Conservation (phyloP, 2,888 invertebrate species). For the Microctonus aethiopoides region DNA sequence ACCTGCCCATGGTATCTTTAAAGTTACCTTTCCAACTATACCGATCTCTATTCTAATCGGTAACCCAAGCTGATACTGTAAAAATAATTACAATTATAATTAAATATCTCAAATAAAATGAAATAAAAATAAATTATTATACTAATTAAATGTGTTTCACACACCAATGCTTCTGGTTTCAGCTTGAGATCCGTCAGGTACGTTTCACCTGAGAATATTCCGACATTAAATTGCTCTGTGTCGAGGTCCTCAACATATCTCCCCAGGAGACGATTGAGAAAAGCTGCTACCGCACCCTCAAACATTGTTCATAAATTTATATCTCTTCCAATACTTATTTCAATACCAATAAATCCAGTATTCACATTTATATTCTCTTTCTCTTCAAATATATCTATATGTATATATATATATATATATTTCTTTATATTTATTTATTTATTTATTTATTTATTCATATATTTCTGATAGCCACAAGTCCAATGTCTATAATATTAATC, state of each 20-base stretch:
- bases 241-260: slow-evolving; percentile 86
- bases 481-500: background rate
- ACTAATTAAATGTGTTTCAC: slow-evolving; percentile 52
- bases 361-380: background rate
- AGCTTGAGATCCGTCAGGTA: slow-evolving; percentile 81
- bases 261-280: slow-evolving; percentile 83
- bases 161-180: slow-evolving; percentile 84
- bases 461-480: background rate
- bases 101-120: background rate
- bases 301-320: slow-evolving; percentile 70
- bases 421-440: background rate
- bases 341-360: background rate
- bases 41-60: slow-evolving; percentile 87
- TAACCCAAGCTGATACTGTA: slow-evolving; percentile 84
- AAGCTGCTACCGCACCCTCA: slow-evolving; percentile 82
- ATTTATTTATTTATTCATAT: background rate
- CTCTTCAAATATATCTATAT: too few species aligned
- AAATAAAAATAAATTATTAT: background rate
- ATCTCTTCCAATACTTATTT: background rate
- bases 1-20: slow-evolving; percentile 84
- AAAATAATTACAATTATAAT: slow-evolving; percentile 52
- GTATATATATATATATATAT: too few species aligned
- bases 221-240: slow-evolving; percentile 84
- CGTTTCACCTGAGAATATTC: slow-evolving; percentile 85
- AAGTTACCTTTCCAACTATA: slow-evolving; percentile 78